These are phyloP conservation scores for Halcyon chelicuti DNA, from an alignment of 2,797 vertebrate genomes.

Conservation along the genomic window DNA sequence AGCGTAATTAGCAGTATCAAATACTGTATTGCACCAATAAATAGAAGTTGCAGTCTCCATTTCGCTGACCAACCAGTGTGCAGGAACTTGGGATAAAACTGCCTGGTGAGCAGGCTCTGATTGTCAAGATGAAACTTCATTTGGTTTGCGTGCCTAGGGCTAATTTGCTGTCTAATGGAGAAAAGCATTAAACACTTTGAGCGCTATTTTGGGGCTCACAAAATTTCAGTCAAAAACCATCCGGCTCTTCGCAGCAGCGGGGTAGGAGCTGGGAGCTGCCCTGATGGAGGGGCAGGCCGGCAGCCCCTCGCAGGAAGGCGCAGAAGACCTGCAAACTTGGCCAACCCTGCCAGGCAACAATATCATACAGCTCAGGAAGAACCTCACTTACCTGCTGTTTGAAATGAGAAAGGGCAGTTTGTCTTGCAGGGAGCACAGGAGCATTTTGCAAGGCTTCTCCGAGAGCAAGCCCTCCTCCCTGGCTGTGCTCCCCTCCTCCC, in stretches of 20 bases:
- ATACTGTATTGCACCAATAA: slow-evolving; percentile 78
- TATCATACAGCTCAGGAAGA: neutral
- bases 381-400: neutral
- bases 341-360: neutral
- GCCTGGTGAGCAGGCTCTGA: slow-evolving; percentile 49
- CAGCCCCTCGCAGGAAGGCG: neutral
- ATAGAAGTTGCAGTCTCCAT: slow-evolving; percentile 72
- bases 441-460: neutral
- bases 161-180: slow-evolving; percentile 75
- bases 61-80: slow-evolving; percentile 71
- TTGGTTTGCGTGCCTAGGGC: slow-evolving; percentile 58
- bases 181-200: slow-evolving; percentile 66
- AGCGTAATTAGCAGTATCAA: slow-evolving; percentile 81
- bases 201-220: slow-evolving; percentile 68
- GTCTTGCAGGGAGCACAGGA: neutral
- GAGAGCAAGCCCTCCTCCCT: neutral
- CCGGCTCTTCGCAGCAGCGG: neutral
- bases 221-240: slow-evolving; percentile 65
- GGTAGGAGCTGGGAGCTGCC: neutral
- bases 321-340: neutral
- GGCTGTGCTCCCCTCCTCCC: neutral
- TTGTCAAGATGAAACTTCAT: slow-evolving; percentile 49
- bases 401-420: neutral
- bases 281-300: accelerated
- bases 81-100: slow-evolving; percentile 56